phyloP scores from a whole-genome alignment of 2,888 invertebrate genomes.

The Phyllotreta cruciferae region DNA sequence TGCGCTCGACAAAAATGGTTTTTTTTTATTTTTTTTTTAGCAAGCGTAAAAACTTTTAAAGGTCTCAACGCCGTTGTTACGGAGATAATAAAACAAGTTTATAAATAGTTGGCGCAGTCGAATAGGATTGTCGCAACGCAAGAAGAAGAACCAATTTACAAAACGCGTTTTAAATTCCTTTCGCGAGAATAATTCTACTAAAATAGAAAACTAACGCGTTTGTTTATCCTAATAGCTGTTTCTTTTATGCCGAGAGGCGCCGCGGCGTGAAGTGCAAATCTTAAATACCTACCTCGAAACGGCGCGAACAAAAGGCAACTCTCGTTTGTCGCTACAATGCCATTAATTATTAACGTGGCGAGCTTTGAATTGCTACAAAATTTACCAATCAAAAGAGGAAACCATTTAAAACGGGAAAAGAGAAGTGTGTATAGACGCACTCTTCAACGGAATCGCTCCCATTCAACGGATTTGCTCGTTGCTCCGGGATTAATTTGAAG shows the following conservation, averaged over 20 bases:
- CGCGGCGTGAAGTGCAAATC: conserved; percentile 17
- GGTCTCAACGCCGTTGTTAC: not conserved
- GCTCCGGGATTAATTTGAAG: conserved; percentile 44
- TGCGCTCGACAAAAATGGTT: not conserved
- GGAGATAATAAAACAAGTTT: not conserved
- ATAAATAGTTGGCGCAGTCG: not conserved
- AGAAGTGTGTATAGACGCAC: conserved; percentile 5
- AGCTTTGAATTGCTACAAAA: conserved; percentile 31
- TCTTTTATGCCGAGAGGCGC: not conserved
- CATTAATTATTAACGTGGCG: conserved; percentile 34
- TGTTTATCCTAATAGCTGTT: conserved; percentile 1
- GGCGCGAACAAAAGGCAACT: conserved; percentile 27
- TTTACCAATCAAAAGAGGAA: conserved; percentile 30
- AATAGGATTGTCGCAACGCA: too few species aligned
- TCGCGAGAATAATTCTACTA: too few species aligned
- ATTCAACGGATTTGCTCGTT: conserved; percentile 39
- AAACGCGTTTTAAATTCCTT: too few species aligned
- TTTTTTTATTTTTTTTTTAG: conserved; percentile 23
- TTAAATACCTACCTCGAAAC: conserved; percentile 31
- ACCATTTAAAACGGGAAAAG: conserved; percentile 2
- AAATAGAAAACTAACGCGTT: too few species aligned
- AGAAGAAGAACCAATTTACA: too few species aligned
- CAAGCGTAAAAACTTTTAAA: conserved; percentile 1
- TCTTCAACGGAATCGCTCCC: conserved; percentile 28
- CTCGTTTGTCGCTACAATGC: conserved; percentile 32